phyloP scores from a whole-genome alignment of 2,888 invertebrate genomes.

The Andrena bucephala region DNA sequence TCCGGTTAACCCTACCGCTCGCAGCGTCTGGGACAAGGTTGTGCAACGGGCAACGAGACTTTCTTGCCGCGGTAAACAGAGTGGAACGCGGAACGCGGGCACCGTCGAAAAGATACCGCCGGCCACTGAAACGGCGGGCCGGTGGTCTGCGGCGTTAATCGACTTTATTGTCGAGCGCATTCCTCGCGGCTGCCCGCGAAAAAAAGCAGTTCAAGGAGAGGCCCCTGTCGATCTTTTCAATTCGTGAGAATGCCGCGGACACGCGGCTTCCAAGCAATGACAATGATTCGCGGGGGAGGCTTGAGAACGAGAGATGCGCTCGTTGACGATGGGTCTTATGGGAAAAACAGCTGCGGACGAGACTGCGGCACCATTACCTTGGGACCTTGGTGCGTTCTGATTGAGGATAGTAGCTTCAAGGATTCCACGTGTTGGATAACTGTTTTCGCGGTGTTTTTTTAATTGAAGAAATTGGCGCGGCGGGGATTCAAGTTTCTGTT shows the following conservation, averaged over 20 bases:
- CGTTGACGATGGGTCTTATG: not conserved
- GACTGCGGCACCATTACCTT: not conserved
- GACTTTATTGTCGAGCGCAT: slow-evolving; percentile 33
- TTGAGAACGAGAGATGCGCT: not conserved
- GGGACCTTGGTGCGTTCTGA: not conserved
- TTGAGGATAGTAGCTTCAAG: not conserved
- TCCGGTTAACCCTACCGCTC: slow-evolving; percentile 23
- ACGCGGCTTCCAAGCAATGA: not conserved
- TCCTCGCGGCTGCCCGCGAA: slow-evolving; percentile 16
- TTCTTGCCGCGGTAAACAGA: slow-evolving; percentile 67
- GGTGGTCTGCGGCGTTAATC: not conserved
- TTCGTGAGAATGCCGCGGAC: slow-evolving; percentile 51
- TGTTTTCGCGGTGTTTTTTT: no score
- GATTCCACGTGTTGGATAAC: no score
- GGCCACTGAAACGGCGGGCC: not conserved
- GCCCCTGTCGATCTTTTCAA: slow-evolving; percentile 32
- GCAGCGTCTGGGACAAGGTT: slow-evolving; percentile 58
- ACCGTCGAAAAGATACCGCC: slow-evolving; percentile 21
- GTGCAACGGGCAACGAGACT: slow-evolving; percentile 61
- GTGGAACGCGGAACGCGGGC: slow-evolving; percentile 69
- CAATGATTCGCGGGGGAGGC: slow-evolving; percentile 7
- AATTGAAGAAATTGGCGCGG: not conserved
- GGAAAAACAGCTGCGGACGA: not conserved
- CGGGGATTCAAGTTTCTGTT: not conserved
- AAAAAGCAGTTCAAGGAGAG: slow-evolving; percentile 33